phyloP scores from a whole-genome alignment of 2,797 vertebrate genomes.

The Schizothorax lantsangensis region DNA sequence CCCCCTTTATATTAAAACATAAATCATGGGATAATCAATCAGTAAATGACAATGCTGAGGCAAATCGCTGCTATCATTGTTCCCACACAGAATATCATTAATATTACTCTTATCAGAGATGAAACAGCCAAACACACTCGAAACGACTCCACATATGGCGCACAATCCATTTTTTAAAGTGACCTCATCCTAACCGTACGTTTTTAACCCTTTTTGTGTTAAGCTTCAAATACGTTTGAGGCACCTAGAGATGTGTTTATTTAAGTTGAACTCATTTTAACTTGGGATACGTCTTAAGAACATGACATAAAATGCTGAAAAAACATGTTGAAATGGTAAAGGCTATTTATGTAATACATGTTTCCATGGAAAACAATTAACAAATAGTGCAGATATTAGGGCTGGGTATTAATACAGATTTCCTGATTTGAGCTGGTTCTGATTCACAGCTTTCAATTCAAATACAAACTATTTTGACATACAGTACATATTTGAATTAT shows the following conservation, averaged over 20 bases:
- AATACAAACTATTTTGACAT: neutral
- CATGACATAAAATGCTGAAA: neutral
- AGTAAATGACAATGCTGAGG: constrained; percentile 67
- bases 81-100: constrained; percentile 61
- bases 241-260: neutral
- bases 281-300: neutral
- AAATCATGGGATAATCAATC: constrained; percentile 78
- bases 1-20: constrained; percentile 73
- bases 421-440: neutral
- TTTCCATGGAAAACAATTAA: neutral
- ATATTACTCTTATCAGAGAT: constrained; percentile 61
- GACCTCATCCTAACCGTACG: constrained; percentile 43
- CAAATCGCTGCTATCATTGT: constrained; percentile 61
- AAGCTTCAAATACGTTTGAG: neutral
- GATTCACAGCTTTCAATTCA: neutral
- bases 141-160: constrained; percentile 37
- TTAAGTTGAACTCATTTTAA: neutral
- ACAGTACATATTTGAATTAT: neutral
- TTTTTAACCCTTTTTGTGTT: constrained; percentile 23
- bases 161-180: constrained; percentile 54
- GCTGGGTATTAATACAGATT: neutral
- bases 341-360: neutral
- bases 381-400: neutral
- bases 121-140: constrained; percentile 65
- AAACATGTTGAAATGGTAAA: neutral